phyloP scores from a whole-genome alignment of 2,113 vertebrate species.

The Morone saxatilis region DNA sequence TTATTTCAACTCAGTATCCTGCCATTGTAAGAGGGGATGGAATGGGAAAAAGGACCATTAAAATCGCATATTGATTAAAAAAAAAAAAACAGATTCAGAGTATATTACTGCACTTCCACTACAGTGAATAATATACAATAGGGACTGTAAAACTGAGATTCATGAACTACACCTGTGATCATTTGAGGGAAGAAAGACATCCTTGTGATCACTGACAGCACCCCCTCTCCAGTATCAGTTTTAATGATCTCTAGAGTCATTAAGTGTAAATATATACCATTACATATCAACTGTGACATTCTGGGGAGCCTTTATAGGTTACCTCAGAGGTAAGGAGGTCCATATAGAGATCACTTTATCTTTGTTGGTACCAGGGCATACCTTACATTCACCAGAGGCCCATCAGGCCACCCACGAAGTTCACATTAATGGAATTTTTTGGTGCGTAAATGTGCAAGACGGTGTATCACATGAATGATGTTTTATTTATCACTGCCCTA shows the following conservation, averaged over 20 bases:
- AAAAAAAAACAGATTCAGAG: conserved; percentile 18
- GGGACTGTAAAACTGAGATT: background rate
- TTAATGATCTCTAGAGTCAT: conserved; percentile 46
- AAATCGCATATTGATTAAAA: conserved; percentile 30
- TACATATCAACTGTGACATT: conserved; percentile 29
- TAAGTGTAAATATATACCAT: conserved; percentile 57
- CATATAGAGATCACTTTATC: conserved; percentile 40
- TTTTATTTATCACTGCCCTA: conserved; percentile 32
- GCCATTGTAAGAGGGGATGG: conserved; percentile 70
- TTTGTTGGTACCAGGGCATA: conserved; percentile 58
- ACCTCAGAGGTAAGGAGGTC: conserved; percentile 30
- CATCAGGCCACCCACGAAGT: conserved; percentile 55
- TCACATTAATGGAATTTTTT: conserved; percentile 17
- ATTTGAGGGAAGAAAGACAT: conserved; percentile 18
- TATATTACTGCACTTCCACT: conserved; percentile 1
- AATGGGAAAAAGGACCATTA: conserved; percentile 21
- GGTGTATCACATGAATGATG: conserved; percentile 2
- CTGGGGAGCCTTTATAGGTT: conserved; percentile 19
- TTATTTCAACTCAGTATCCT: conserved; percentile 76
- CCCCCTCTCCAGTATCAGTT: conserved; percentile 15
- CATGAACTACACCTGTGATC: conserved; percentile 2
- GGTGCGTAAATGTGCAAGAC: background rate
- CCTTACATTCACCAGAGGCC: conserved; percentile 55
- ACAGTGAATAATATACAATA: background rate
- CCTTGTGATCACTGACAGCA: conserved; percentile 7